Evolutionary conservation across 1,140 invertebrate genomes (phyloP).

Genomic region (Calephelis virginiensis): DNA sequence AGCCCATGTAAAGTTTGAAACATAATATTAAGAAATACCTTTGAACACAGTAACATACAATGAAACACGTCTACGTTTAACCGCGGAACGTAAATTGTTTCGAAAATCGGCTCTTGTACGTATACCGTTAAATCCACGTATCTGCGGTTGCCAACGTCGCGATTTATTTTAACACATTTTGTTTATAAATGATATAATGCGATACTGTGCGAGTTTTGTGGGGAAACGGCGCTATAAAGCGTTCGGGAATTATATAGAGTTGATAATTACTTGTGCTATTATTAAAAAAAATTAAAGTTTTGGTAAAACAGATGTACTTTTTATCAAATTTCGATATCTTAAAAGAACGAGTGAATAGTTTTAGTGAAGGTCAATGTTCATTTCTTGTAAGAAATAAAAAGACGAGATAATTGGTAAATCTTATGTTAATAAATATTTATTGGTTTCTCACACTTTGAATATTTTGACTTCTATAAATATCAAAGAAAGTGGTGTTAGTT

Average conservation of each 20-base stretch:
- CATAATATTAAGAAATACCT: not conserved
- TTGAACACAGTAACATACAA: conserved; percentile 23
- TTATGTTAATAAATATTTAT: too few species aligned
- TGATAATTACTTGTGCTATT: conserved; percentile 27
- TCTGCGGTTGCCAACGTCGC: conserved; percentile 62
- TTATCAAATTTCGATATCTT: too few species aligned
- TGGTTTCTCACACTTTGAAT: too few species aligned
- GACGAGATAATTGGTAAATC: too few species aligned
- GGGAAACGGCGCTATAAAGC: conserved; percentile 36
- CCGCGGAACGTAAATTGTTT: conserved; percentile 42
- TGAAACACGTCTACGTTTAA: conserved; percentile 22
- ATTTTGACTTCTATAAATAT: too few species aligned
- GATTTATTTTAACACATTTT: conserved; percentile 78
- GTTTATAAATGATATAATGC: conserved; percentile 78
- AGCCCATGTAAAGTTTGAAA: too few species aligned
- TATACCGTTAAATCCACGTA: conserved; percentile 50
- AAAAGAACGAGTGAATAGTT: too few species aligned
- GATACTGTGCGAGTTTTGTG: conserved; percentile 62
- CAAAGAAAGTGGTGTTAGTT: too few species aligned
- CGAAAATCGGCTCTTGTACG: conserved; percentile 40
- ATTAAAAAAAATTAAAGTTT: too few species aligned
- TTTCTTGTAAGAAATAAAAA: too few species aligned
- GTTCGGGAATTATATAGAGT: conserved; percentile 47
- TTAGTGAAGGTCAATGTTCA: too few species aligned
- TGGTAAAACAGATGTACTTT: too few species aligned